Evolutionary conservation across 2,888 invertebrate genomes (phyloP).

Genomic region (Alviniconcha strummeri): DNA sequence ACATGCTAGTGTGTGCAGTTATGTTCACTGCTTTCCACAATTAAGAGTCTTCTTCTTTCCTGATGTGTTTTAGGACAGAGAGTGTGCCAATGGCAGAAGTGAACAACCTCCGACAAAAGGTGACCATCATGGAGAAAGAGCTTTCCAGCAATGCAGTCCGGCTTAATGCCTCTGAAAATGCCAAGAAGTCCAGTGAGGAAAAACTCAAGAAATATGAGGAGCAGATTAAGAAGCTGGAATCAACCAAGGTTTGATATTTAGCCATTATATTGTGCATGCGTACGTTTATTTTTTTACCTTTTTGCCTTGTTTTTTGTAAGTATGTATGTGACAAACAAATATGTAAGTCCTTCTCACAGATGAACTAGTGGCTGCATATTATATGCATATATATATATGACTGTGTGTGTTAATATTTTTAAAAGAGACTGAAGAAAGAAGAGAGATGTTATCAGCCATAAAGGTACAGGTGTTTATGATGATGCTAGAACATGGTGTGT

Average conservation of each 20-base stretch:
- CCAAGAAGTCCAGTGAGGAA: constrained; percentile 58
- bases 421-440: no score
- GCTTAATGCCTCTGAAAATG: constrained; percentile 60
- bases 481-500: no score
- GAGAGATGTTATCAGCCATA: no score
- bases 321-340: no score
- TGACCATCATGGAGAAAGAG: constrained; percentile 67
- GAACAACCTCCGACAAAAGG: constrained; percentile 58
- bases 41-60: no score
- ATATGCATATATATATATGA: no score
- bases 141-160: constrained; percentile 60
- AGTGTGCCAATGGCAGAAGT: constrained; percentile 51
- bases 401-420: no score
- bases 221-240: constrained; percentile 59
- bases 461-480: no score
- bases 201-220: constrained; percentile 61
- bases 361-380: background rate
- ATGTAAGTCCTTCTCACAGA: no score
- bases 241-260: constrained; percentile 49
- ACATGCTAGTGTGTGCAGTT: no score
- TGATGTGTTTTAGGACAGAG: constrained; percentile 50
- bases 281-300: background rate
- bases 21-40: no score
- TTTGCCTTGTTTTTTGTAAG: background rate
- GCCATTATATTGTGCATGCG: background rate